These are phyloP conservation scores for Drosophila nigritarsus DNA, from an alignment of 2,888 invertebrate genomes.

Conservation along the genomic window DNA sequence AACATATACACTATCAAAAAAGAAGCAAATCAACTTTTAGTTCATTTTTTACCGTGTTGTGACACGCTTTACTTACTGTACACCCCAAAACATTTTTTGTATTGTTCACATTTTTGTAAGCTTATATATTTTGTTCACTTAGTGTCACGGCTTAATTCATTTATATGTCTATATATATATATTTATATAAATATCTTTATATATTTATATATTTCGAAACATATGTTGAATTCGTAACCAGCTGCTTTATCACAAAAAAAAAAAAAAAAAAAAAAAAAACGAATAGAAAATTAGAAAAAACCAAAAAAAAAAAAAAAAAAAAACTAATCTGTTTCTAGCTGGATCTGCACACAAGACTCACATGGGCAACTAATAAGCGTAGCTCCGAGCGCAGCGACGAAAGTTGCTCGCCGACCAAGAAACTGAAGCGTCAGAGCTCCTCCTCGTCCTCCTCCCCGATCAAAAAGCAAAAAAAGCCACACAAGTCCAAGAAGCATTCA, in stretches of 20 bases:
- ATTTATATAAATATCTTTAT: not conserved
- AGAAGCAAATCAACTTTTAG: not conserved
- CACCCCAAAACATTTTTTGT: conserved; percentile 14
- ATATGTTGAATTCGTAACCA: conserved; percentile 11
- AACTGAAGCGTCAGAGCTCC: conserved; percentile 62
- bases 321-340: conserved; percentile 76
- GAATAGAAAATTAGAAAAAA: conserved; percentile 31
- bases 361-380: conserved; percentile 78
- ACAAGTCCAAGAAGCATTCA: conserved; percentile 73
- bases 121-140: conserved; percentile 24
- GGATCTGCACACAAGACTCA: conserved; percentile 70
- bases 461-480: conserved; percentile 47
- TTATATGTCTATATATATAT: conserved; percentile 4
- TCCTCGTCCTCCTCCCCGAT: conserved; percentile 23
- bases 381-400: conserved; percentile 55
- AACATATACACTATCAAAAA: conserved; percentile 6
- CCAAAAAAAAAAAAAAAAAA: not conserved
- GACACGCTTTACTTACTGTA: conserved; percentile 45
- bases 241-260: conserved; percentile 13
- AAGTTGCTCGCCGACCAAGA: conserved; percentile 60
- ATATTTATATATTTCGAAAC: not conserved
- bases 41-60: conserved; percentile 25
- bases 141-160: conserved; percentile 30
- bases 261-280: conserved; percentile 10
- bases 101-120: conserved; percentile 27